Evolutionary conservation across 2,888 invertebrate genomes (phyloP).

Genomic region (Hirtodrosophila histrioides): DNA sequence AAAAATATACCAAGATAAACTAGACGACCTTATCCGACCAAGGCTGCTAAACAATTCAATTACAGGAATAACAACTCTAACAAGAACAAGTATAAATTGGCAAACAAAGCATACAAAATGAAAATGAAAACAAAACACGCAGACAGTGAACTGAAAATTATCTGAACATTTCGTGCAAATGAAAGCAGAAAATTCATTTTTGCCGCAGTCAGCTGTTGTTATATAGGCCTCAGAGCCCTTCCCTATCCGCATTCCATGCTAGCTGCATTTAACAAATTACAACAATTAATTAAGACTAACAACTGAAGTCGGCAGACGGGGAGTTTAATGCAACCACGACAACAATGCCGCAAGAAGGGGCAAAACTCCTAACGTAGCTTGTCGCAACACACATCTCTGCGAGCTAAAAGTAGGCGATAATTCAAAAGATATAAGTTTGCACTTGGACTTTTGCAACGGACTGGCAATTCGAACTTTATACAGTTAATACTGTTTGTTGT

Average conservation of each 20-base stretch:
- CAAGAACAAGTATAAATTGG: constrained; percentile 47
- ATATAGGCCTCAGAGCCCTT: constrained; percentile 44
- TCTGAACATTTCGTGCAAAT: constrained; percentile 70
- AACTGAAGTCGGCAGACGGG: constrained; percentile 42
- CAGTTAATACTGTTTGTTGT: no score
- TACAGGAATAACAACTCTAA: constrained; percentile 24
- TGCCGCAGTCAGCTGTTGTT: constrained; percentile 74
- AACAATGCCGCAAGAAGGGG: constrained; percentile 38
- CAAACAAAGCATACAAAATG: constrained; percentile 46
- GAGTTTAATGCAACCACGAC: constrained; percentile 38
- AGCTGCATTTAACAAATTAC: constrained; percentile 75
- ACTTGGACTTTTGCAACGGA: no score
- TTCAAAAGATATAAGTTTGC: no score
- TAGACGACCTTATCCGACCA: constrained; percentile 17
- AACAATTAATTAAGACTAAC: constrained; percentile 77
- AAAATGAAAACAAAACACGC: constrained; percentile 36
- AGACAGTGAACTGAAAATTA: constrained; percentile 56
- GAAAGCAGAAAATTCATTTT: constrained; percentile 66
- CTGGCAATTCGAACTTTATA: no score
- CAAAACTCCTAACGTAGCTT: background rate
- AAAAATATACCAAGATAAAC: no score
- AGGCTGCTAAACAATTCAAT: constrained; percentile 45
- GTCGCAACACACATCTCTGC: no score
- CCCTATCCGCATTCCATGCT: constrained; percentile 19
- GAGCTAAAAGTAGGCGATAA: no score